Percentiles rank a stretch among this genome's conserved stretches.
phyloP scores from a whole-genome alignment of 1,140 invertebrate genomes.

The Sinella curviseta region DNA sequence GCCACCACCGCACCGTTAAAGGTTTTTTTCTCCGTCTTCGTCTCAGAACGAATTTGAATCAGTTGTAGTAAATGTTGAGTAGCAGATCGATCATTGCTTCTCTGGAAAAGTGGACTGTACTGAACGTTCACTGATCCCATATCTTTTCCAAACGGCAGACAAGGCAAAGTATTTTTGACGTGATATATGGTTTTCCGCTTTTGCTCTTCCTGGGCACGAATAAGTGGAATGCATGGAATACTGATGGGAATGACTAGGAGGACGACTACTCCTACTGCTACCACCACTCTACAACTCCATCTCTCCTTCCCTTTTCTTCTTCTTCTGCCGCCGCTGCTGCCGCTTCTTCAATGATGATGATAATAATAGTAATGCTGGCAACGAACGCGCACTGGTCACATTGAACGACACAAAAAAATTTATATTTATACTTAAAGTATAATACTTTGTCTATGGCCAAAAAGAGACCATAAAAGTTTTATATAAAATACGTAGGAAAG shows the following conservation, averaged over 20 bases:
- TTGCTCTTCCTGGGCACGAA: not conserved
- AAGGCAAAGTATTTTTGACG: not conserved
- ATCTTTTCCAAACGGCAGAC: constrained; percentile 3
- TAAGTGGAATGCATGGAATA: not conserved
- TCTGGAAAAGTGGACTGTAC: not conserved
- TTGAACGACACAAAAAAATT: not conserved
- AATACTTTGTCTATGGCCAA: too few species aligned
- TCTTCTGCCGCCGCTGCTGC: too few species aligned
- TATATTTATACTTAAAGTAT: too few species aligned
- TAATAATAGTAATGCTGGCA: not conserved
- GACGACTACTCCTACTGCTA: too few species aligned
- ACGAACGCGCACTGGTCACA: not conserved
- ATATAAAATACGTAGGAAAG: too few species aligned
- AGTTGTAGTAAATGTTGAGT: constrained; percentile 8
- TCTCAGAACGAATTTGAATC: constrained; percentile 19
- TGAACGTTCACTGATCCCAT: constrained; percentile 5
- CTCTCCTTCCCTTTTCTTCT: too few species aligned
- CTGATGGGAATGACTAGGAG: constrained; percentile 4
- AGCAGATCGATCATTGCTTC: constrained; percentile 1
- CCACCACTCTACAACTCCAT: too few species aligned
- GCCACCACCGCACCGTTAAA: too few species aligned
- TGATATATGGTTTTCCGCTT: constrained; percentile 2
- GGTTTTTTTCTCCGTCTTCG: too few species aligned
- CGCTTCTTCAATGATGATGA: too few species aligned
- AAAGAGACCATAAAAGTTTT: not conserved